Evolutionary conservation across 2,888 invertebrate species (phyloP).

Genomic region (Sericinus montela): DNA sequence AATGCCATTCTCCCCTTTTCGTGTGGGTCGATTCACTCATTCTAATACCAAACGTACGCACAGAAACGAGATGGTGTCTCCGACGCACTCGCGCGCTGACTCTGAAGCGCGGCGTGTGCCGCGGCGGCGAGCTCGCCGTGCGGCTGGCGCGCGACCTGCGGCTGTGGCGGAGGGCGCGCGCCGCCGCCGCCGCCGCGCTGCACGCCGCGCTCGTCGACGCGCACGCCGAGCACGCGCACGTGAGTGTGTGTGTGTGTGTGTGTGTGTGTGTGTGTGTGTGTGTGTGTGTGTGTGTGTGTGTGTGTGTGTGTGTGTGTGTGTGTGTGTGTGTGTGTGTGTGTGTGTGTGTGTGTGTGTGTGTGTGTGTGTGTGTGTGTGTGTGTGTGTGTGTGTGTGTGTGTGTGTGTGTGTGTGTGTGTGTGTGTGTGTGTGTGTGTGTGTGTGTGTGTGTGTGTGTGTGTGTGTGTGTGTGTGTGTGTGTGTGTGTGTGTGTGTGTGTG

Average conservation of each 20-base stretch:
- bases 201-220: slow-evolving; percentile 20
- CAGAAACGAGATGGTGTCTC: slow-evolving; percentile 19
- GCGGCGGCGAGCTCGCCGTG: slow-evolving; percentile 4
- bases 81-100: slow-evolving; percentile 28
- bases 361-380: slow-evolving; percentile 34
- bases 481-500: slow-evolving; percentile 34
- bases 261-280: slow-evolving; percentile 36
- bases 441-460: slow-evolving; percentile 26
- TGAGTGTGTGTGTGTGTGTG: slow-evolving; percentile 11
- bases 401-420: slow-evolving; percentile 34
- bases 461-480: slow-evolving; percentile 33
- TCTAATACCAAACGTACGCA: too few species aligned
- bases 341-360: slow-evolving; percentile 33
- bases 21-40: too few species aligned
- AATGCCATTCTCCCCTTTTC: too few species aligned
- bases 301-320: slow-evolving; percentile 24
- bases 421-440: slow-evolving; percentile 24
- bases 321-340: slow-evolving; percentile 26
- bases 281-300: slow-evolving; percentile 34
- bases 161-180: slow-evolving; percentile 33
- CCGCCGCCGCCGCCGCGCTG: slow-evolving; percentile 21
- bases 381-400: slow-evolving; percentile 34
- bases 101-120: slow-evolving; percentile 8
- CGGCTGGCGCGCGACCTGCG: slow-evolving; percentile 20
- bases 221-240: slow-evolving; percentile 34